Evolutionary conservation across 2,113 vertebrate genomes (phyloP), one percentile per base, ranked within the genome.

Genomic region (Dasyprocta punctata): DNA sequence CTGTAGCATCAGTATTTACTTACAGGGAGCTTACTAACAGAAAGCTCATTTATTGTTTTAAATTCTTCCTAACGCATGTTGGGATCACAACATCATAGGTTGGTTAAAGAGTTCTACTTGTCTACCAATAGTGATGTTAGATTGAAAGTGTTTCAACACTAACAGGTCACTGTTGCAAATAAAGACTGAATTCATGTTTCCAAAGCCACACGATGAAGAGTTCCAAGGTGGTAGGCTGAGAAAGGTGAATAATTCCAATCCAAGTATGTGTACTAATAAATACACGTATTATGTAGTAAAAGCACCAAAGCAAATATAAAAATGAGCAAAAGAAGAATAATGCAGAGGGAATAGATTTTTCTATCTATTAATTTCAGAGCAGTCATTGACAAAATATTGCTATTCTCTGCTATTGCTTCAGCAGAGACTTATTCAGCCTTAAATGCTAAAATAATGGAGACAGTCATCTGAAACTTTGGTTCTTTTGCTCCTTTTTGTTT

Each of bases 381-480:
- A 71, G 52, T 87, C 36, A 58, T 90, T 61, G 38, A 87, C 49
- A 92, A 52, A 73, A 19, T 13, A 88, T 86, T 78, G 54, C 56
- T 78, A 16, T 83, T 82, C 88, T 87, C 41, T 93, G 49, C 94
- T 26, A 65, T 28, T 82, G 11, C 67, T 87, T 96, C 33, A 89
- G 12, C 19, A 71, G 36, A 88, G 41, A 77, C 24, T 87, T 77
- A 83, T 26, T 61, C 49, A 92, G 80, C 52, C 44, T 90, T 84
- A 61, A 78, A 47, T 86, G 41, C 83, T 93, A 80, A 94, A 82
- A 89, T 93, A 92, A 88, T 36, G 89, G 81, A 47, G 12, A 75
- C 14, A 77, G 24, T 12, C n/a, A 85, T 77, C 80, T 49, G 49
- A 58, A 36, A 84, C 52, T 88, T 9, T 88, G 61, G 5, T 38